Percentiles rank a stretch among this genome's conserved stretches.
Conservation (phyloP, 2,797 vertebrate species). For the Chloroceryle inda region DNA sequence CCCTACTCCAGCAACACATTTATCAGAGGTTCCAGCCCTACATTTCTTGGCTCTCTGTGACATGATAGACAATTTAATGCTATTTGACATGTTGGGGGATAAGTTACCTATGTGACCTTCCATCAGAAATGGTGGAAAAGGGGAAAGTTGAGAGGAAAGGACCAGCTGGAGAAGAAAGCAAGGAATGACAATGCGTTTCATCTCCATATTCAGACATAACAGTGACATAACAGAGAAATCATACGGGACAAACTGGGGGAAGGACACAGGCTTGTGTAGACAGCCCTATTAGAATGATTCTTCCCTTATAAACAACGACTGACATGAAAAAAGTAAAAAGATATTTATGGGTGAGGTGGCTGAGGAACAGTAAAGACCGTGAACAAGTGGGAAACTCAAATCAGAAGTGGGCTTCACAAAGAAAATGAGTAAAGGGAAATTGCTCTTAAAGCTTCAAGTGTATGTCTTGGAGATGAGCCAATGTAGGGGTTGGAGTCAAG, state of each 20-base stretch:
- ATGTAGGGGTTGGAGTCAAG: background rate
- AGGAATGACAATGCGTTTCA: background rate
- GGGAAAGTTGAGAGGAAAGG: background rate
- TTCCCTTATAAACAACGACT: background rate
- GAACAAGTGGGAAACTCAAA: background rate
- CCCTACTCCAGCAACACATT: background rate
- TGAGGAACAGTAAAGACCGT: background rate
- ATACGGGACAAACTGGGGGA: rapidly evolving
- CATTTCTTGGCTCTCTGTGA: background rate
- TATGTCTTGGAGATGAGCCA: rapidly evolving
- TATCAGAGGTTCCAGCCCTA: background rate
- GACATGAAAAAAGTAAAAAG: background rate
- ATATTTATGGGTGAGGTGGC: background rate
- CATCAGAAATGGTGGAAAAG: background rate
- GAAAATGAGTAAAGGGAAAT: background rate
- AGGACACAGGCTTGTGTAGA: background rate
- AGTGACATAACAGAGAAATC: background rate
- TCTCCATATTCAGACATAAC: background rate
- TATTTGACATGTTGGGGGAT: background rate
- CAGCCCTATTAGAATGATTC: background rate
- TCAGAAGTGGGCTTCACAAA: background rate
- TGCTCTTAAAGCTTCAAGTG: rapidly evolving
- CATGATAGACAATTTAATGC: background rate
- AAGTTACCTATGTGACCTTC: rapidly evolving
- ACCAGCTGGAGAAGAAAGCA: background rate